A percentile compares a stretch with the other conserved stretches of the same genome.
Conservation (phyloP, 2,113 vertebrate genomes). For the Crotalus horridus region DNA sequence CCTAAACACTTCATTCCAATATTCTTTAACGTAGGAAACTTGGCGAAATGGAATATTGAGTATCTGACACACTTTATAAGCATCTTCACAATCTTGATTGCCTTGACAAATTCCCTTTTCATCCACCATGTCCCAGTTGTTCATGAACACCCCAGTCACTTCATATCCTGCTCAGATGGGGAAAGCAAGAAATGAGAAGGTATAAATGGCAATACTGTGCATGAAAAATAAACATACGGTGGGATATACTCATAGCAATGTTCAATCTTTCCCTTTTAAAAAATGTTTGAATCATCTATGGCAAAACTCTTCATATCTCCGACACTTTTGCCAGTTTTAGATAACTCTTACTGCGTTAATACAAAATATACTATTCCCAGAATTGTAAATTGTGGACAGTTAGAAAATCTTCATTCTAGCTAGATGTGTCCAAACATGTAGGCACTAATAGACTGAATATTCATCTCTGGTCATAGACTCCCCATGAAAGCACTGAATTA, state of each 20-base stretch:
- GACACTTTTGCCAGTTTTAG: neutral
- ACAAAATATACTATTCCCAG: neutral
- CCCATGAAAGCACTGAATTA: neutral
- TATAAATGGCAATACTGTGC: neutral
- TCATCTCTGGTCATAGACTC: neutral
- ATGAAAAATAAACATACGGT: fast-evolving
- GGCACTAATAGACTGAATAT: neutral
- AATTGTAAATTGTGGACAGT: neutral
- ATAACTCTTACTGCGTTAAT: neutral
- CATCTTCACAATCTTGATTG: slow-evolving; percentile 91
- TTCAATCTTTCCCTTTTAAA: neutral
- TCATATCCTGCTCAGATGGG: slow-evolving; percentile 76
- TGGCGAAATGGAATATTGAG: slow-evolving; percentile 91
- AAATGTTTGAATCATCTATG: neutral
- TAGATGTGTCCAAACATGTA: neutral
- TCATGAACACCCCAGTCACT: slow-evolving; percentile 94
- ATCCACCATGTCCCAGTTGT: slow-evolving; percentile 91
- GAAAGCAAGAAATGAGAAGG: neutral
- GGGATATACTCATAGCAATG: neutral
- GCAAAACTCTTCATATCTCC: neutral
- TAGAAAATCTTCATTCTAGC: neutral
- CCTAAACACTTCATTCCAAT: slow-evolving; percentile 97
- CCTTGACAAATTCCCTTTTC: slow-evolving; percentile 79
- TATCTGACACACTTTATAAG: slow-evolving; percentile 80
- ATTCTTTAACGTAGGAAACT: slow-evolving; percentile 92